These are phyloP conservation scores for Aurelia aurita complex sp. Pacific DNA, from an alignment of 30 jellyfish, hydroid and myxozoan species.

Conservation along the genomic window DNA sequence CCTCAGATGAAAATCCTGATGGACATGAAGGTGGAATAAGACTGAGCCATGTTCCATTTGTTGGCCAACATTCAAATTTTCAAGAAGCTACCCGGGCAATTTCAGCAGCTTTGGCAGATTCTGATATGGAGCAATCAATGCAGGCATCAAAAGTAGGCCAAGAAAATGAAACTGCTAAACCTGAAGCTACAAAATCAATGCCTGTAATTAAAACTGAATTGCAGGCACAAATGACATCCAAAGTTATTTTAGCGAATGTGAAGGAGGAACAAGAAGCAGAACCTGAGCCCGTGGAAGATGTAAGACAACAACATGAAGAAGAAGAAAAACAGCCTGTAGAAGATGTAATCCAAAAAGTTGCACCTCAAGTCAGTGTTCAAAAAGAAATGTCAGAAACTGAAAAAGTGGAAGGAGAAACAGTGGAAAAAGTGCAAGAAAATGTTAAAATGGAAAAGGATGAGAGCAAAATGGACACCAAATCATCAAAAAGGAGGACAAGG, in stretches of 20 bases:
- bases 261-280: too few species aligned
- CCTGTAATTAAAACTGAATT: too few species aligned
- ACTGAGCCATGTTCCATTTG: constrained; percentile 65
- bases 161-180: neutral
- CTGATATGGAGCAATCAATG: neutral
- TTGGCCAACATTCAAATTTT: constrained; percentile 67
- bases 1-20: constrained; percentile 83
- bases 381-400: neutral
- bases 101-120: constrained; percentile 77
- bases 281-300: too few species aligned
- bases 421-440: neutral
- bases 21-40: constrained; percentile 98
- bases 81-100: constrained; percentile 83
- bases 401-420: neutral
- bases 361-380: neutral
- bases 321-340: neutral
- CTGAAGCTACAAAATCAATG: too few species aligned
- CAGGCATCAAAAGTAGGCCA: too few species aligned
- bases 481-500: too few species aligned
- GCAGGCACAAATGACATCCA: too few species aligned
- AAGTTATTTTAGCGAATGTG: too few species aligned
- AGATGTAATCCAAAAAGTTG: neutral
- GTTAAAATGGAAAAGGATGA: neutral
- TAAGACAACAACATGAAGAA: neutral
- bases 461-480: too few species aligned